These are phyloP conservation scores for Odontomyia ornata DNA, from an alignment of 2,888 invertebrate species.

Conservation along the genomic window DNA sequence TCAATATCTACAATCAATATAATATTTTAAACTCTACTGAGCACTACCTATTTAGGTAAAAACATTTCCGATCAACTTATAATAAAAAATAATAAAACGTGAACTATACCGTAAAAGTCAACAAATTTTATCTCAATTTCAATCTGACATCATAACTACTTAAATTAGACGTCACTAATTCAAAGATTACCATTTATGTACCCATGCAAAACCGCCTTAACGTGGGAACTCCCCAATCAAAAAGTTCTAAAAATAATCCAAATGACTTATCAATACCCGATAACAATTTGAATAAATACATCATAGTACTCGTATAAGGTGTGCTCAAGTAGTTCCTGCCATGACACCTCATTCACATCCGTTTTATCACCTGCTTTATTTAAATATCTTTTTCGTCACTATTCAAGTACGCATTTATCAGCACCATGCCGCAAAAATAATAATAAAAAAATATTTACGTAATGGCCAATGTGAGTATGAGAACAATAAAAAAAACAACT, in stretches of 20 bases:
- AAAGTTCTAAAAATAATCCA: background rate
- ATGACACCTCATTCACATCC: background rate
- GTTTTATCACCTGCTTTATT: constrained; percentile 8
- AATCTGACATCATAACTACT: background rate
- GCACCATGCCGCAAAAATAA: background rate
- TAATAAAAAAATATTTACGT: background rate
- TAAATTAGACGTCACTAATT: background rate
- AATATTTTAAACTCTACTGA: too few species aligned
- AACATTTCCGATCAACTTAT: too few species aligned
- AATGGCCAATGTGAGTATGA: background rate
- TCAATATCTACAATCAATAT: too few species aligned
- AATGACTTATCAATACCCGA: background rate
- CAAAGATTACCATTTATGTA: background rate
- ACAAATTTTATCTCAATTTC: background rate
- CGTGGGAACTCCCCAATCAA: background rate
- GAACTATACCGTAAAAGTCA: too few species aligned
- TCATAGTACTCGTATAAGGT: background rate
- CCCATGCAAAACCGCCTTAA: background rate
- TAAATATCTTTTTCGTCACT: background rate
- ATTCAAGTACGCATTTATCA: background rate
- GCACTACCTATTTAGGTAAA: too few species aligned
- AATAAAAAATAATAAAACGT: too few species aligned
- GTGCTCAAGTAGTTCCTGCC: constrained; percentile 1
- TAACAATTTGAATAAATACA: background rate
- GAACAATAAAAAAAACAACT: constrained; percentile 9